Evolutionary conservation across 2,888 invertebrate genomes (phyloP).

Genomic region (Catocala sponsa): DNA sequence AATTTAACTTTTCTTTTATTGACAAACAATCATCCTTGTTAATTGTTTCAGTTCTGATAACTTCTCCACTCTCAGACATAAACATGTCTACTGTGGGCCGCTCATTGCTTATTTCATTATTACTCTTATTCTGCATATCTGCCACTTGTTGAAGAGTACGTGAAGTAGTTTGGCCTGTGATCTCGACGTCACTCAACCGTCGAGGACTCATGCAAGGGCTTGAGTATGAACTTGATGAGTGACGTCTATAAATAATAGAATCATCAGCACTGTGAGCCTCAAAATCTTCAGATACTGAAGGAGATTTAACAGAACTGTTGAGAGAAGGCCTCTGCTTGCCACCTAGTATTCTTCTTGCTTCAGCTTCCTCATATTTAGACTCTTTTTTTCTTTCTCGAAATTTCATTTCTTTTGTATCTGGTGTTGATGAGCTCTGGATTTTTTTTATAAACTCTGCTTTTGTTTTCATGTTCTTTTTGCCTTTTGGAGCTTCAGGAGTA

Average conservation of each 20-base stretch:
- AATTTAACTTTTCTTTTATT: constrained; percentile 81
- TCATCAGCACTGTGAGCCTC: constrained; percentile 91
- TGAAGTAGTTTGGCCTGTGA: constrained; percentile 52
- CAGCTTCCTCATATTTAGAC: constrained; percentile 70
- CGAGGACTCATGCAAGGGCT: constrained; percentile 90
- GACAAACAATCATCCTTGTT: constrained; percentile 81
- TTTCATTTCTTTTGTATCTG: constrained; percentile 78
- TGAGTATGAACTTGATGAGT: constrained; percentile 95
- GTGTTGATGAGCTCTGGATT: constrained; percentile 85
- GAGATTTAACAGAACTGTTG: constrained; percentile 81
- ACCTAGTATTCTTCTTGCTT: constrained; percentile 71
- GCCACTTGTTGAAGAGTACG: constrained; percentile 49
- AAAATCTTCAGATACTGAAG: constrained; percentile 89
- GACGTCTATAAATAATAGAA: constrained; percentile 93
- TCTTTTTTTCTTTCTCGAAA: constrained; percentile 86
- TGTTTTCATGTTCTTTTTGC: constrained; percentile 83
- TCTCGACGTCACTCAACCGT: constrained; percentile 87
- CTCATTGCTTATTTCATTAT: constrained; percentile 21
- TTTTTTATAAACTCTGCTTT: constrained; percentile 90
- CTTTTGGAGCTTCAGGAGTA: constrained; percentile 87
- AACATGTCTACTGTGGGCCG: constrained; percentile 49
- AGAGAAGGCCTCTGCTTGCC: constrained; percentile 76
- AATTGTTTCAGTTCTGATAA: constrained; percentile 65
- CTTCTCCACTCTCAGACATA: constrained; percentile 57
- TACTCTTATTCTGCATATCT: constrained; percentile 42